These are phyloP conservation scores for Loripinus fragilis DNA, from an alignment of 2,888 invertebrate genomes.

Conservation along the genomic window DNA sequence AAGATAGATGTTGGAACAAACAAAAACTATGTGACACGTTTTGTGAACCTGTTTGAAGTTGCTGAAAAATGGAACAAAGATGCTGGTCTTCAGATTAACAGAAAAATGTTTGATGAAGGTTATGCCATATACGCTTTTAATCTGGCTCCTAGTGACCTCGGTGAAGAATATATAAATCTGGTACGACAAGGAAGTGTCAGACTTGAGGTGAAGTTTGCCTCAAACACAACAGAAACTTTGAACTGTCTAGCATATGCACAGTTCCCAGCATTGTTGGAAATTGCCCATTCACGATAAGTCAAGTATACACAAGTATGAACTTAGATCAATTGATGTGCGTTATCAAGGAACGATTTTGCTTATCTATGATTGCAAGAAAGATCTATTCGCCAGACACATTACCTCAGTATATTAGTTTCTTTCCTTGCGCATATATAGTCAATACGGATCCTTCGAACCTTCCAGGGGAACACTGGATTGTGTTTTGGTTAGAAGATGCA, in stretches of 20 bases:
- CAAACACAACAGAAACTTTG: slow-evolving; percentile 10
- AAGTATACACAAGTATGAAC: slow-evolving; percentile 27
- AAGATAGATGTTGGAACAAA: slow-evolving; percentile 22
- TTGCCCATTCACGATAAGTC: slow-evolving; percentile 26
- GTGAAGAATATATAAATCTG: slow-evolving; percentile 27
- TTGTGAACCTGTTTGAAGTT: slow-evolving; percentile 31
- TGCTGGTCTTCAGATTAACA: slow-evolving; percentile 14
- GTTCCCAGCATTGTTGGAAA: slow-evolving; percentile 23
- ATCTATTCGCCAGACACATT: slow-evolving; percentile 9
- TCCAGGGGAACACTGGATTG: slow-evolving; percentile 26
- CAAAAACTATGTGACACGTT: slow-evolving; percentile 24
- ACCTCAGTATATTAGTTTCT: neutral
- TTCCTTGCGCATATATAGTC: slow-evolving; percentile 21
- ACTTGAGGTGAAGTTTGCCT: slow-evolving; percentile 34
- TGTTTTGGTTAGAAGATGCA: slow-evolving; percentile 9
- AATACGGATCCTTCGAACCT: slow-evolving; percentile 28
- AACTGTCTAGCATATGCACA: slow-evolving; percentile 22
- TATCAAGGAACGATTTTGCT: neutral
- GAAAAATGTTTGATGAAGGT: slow-evolving; percentile 23
- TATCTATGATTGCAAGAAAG: neutral
- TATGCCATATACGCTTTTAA: slow-evolving; percentile 29
- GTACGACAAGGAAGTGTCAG: slow-evolving; percentile 22
- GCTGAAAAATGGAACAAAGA: slow-evolving; percentile 34
- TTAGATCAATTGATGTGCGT: slow-evolving; percentile 6
- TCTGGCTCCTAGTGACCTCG: slow-evolving; percentile 18